Conservation (phyloP, 2,888 invertebrate species). For the Osmoderma eremita region DNA sequence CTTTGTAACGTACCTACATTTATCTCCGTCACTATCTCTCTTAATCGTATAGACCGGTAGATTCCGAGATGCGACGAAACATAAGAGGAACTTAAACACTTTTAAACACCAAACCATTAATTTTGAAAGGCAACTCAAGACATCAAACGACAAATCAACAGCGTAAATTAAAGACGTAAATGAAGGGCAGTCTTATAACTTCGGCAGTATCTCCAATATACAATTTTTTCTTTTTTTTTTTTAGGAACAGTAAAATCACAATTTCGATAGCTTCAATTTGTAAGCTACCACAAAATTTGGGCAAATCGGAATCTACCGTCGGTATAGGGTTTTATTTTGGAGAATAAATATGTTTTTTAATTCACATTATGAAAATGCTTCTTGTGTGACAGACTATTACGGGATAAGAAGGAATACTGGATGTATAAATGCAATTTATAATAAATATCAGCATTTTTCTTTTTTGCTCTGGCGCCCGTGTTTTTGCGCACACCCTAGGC, state of each 20-base stretch:
- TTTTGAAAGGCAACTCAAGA: conserved; percentile 60
- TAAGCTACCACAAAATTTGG: conserved; percentile 57
- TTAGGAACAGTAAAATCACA: conserved; percentile 65
- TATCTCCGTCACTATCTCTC: conserved; percentile 46
- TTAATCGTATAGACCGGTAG: conserved; percentile 44
- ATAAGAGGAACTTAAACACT: conserved; percentile 51
- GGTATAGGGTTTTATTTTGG: conserved; percentile 22
- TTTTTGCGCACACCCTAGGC: conserved; percentile 30
- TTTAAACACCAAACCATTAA: conserved; percentile 62
- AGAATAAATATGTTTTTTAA: conserved; percentile 41
- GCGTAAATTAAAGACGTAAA: conserved; percentile 56
- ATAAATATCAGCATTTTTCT: conserved; percentile 25
- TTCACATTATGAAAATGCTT: conserved; percentile 33
- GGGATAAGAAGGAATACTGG: conserved; percentile 60
- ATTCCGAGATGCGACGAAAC: conserved; percentile 56
- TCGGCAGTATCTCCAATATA: conserved; percentile 62
- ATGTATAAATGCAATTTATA: conserved; percentile 25
- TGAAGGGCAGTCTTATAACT: conserved; percentile 65
- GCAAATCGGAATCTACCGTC: conserved; percentile 58
- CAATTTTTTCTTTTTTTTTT: conserved; percentile 52
- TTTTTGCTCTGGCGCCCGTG: conserved; percentile 20
- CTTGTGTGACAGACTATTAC: conserved; percentile 55
- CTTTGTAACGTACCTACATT: conserved; percentile 59
- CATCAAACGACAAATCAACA: conserved; percentile 52
- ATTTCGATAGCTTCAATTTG: conserved; percentile 56